These are phyloP conservation scores for Oncorhynchus keta DNA, from an alignment of 2,113 vertebrate species.

Conservation along the genomic window DNA sequence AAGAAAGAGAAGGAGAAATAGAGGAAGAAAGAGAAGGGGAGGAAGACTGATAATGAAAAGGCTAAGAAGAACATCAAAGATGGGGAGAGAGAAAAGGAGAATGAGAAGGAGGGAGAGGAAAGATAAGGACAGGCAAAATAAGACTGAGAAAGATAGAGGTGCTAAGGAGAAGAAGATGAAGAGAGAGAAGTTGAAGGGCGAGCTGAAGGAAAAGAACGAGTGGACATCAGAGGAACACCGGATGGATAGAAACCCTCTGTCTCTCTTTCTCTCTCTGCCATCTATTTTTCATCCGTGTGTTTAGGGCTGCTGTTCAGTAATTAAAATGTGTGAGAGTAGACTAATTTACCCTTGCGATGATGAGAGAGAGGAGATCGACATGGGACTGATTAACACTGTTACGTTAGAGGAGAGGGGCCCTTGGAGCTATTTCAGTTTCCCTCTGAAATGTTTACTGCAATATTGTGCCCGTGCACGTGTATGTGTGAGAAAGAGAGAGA, in stretches of 20 bases:
- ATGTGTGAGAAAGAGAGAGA: neutral
- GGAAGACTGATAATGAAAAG: too few relatives aligned
- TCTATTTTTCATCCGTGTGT: constrained; percentile 61
- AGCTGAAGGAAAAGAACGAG: constrained; percentile 6
- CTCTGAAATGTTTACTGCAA: constrained; percentile 63
- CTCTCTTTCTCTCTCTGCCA: constrained; percentile 1
- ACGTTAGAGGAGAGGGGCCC: constrained; percentile 24
- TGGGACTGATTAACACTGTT: constrained; percentile 60
- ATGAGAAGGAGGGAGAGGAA: constrained; percentile 34
- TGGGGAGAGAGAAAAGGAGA: too few relatives aligned
- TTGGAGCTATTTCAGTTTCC: constrained; percentile 60
- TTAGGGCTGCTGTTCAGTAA: constrained; percentile 57
- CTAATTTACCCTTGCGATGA: constrained; percentile 57
- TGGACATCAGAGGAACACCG: constrained; percentile 11
- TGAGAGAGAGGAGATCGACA: constrained; percentile 55
- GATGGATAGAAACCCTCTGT: constrained; percentile 7
- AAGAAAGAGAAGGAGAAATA: too few relatives aligned
- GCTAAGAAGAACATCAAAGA: too few relatives aligned
- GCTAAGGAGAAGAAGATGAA: neutral
- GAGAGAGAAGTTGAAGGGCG: constrained; percentile 11
- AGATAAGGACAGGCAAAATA: neutral
- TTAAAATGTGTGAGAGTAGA: constrained; percentile 61
- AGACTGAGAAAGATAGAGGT: constrained; percentile 13
- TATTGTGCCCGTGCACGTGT: constrained; percentile 38
- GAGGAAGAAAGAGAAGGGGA: too few relatives aligned